A percentile compares a stretch with the other conserved stretches of the same genome.
phyloP scores from a whole-genome alignment of 2,888 invertebrate genomes.

The Tigriopus californicus region DNA sequence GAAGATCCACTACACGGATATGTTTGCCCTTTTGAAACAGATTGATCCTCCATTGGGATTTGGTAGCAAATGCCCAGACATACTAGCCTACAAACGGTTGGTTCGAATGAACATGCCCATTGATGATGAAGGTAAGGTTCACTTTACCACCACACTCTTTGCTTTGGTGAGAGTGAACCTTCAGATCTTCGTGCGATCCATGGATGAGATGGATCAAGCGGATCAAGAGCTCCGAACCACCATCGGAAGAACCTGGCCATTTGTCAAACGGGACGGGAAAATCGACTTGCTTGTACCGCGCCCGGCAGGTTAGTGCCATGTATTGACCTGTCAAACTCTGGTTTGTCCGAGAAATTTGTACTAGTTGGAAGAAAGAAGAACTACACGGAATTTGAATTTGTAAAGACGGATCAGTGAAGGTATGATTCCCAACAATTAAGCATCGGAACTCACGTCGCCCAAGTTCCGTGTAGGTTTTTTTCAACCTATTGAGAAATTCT shows the following conservation, averaged over 20 bases:
- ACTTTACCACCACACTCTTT: constrained; percentile 15
- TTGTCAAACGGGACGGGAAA: constrained; percentile 13
- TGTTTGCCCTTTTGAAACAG: constrained; percentile 38
- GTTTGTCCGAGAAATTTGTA: too few species aligned
- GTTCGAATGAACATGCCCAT: constrained; percentile 16
- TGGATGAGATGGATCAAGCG: constrained; percentile 16
- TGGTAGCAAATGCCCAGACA: constrained; percentile 38
- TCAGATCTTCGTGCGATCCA: constrained; percentile 15
- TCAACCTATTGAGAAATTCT: too few species aligned
- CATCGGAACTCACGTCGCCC: too few species aligned
- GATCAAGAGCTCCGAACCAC: constrained; percentile 14
- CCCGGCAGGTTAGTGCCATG: constrained; percentile 1
- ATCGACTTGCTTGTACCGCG: constrained; percentile 15
- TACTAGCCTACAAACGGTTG: constrained; percentile 33
- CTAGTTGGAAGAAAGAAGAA: too few species aligned
- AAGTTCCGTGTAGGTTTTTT: too few species aligned
- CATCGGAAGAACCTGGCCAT: constrained; percentile 13
- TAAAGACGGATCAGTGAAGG: too few species aligned
- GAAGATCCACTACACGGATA: constrained; percentile 36
- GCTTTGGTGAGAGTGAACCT: constrained; percentile 14
- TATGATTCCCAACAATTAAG: too few species aligned
- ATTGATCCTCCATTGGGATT: constrained; percentile 41
- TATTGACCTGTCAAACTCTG: too few species aligned
- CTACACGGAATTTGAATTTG: too few species aligned
- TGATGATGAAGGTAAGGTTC: constrained; percentile 14